Evolutionary conservation across 2,888 invertebrate genomes (phyloP), one percentile per base, ranked within the genome.

Genomic region (Morpho deidamia): DNA sequence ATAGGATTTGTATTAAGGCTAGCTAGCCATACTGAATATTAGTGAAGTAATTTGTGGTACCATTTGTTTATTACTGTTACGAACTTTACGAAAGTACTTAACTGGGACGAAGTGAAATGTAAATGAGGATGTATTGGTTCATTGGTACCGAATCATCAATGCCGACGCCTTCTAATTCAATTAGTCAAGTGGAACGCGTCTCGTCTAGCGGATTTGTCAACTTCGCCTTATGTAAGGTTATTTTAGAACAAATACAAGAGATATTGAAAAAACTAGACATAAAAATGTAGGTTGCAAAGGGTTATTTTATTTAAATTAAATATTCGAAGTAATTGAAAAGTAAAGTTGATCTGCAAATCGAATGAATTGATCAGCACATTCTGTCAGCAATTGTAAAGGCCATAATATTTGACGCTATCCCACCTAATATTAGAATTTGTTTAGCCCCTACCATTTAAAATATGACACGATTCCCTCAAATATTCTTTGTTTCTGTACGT

Each of bases 111-210:
- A 44, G 48, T 41, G 42, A 42, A 48, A 41, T 41, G 41, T 35
- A 48, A 48, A 48, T 41, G 40, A 40, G 40, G 50, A 44, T 44
- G 58, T 65, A 66, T 60, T 65, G 68, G 70, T 59, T 62, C 63
- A 66, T 67, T 64, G 61, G 66, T 67, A 65, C 58, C 66, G 67
- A 63, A 68, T 68, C 71, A 69, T 59, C 68, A 66, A 66, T 76
- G 77, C 72, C 82, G 78, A 81, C 83, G 82, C 84, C 74, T 74
- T 73, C 78, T 88, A 88, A 88, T 87, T 87, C 71, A 87, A 88
- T 88, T 87, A 86, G 71, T 62, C 80, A 82, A 83, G 78, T 84
- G 72, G 84, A 83, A 78, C 83, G 74, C 73, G 75, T 70, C 64
- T 63, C 73, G 75, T 70, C 64, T 63, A 68, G 68, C 66, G 66